A percentile compares a stretch with the other conserved stretches of the same genome.
These are phyloP conservation scores for Monopis laevigella DNA, from an alignment of 2,888 invertebrate genomes.

Conservation along the genomic window DNA sequence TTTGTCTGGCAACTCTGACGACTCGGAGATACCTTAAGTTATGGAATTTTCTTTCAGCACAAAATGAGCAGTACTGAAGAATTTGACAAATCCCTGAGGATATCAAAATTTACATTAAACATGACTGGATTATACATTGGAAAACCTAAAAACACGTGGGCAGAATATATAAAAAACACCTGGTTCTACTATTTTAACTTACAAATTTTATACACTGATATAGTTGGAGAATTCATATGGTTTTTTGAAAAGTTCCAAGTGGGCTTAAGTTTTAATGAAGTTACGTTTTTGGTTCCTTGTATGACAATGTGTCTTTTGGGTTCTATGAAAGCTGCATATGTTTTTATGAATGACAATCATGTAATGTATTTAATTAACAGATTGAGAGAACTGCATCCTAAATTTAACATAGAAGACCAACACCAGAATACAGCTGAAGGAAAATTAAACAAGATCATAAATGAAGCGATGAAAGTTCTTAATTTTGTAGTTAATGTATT, in stretches of 20 bases:
- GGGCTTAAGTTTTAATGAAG: neutral
- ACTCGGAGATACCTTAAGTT: too few species aligned
- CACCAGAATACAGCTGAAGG: conserved; percentile 3
- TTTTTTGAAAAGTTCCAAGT: neutral
- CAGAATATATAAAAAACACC: conserved; percentile 3
- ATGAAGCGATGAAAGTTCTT: conserved; percentile 7
- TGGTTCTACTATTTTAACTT: conserved; percentile 6
- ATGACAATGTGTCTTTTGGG: conserved; percentile 5
- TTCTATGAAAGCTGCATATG: neutral
- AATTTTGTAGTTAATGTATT: conserved; percentile 5
- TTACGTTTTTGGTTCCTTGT: conserved; percentile 5
- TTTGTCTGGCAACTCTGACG: too few species aligned
- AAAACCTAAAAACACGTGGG: neutral
- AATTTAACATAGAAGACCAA: conserved; percentile 1
- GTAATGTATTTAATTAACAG: conserved; percentile 1
- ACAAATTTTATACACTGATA: conserved; percentile 3
- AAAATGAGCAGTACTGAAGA: neutral
- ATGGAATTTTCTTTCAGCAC: too few species aligned
- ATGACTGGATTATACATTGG: conserved; percentile 3
- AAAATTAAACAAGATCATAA: neutral
- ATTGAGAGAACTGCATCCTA: conserved; percentile 2
- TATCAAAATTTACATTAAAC: conserved; percentile 2
- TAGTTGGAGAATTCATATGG: conserved; percentile 5
- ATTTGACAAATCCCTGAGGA: conserved; percentile 2
- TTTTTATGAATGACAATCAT: conserved; percentile 2